These are phyloP conservation scores for Lithophane leautieri DNA, from an alignment of 2,888 invertebrate species.

Conservation along the genomic window DNA sequence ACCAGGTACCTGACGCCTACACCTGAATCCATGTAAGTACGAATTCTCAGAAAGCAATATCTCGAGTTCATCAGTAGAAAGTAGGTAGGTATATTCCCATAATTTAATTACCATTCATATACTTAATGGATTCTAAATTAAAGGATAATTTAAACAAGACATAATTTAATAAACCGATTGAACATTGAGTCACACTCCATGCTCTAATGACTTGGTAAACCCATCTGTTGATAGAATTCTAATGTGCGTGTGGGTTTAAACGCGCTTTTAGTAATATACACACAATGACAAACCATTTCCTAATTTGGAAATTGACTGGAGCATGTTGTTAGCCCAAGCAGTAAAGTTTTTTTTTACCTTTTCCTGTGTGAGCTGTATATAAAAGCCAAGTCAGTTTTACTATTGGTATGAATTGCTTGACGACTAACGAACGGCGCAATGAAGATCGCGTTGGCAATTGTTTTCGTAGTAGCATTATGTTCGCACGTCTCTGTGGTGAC, in stretches of 20 bases:
- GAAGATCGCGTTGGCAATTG: slow-evolving; percentile 66
- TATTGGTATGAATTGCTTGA: slow-evolving; percentile 35
- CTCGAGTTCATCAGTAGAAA: not conserved
- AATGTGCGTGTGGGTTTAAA: slow-evolving; percentile 34
- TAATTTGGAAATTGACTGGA: slow-evolving; percentile 34
- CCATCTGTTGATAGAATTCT: slow-evolving; percentile 13
- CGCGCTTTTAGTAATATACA: slow-evolving; percentile 17
- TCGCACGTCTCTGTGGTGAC: slow-evolving; percentile 65
- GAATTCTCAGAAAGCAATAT: not conserved
- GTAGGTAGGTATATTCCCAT: not conserved
- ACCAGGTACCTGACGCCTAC: not conserved
- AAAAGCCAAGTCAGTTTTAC: slow-evolving; percentile 45
- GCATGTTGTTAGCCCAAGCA: slow-evolving; percentile 18
- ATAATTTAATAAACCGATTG: slow-evolving; percentile 20
- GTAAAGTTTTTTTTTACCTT: slow-evolving; percentile 32
- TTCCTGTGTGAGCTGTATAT: slow-evolving; percentile 63
- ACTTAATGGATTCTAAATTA: slow-evolving; percentile 2
- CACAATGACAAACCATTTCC: slow-evolving; percentile 23
- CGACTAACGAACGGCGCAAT: slow-evolving; percentile 50
- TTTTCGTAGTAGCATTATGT: slow-evolving; percentile 60
- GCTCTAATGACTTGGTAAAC: slow-evolving; percentile 15
- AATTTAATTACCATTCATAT: not conserved
- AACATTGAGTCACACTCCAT: not conserved
- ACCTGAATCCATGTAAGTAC: not conserved
- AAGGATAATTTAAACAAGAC: not conserved